phyloP scores from a whole-genome alignment of 2,888 invertebrate species.

The Euclidia mi region DNA sequence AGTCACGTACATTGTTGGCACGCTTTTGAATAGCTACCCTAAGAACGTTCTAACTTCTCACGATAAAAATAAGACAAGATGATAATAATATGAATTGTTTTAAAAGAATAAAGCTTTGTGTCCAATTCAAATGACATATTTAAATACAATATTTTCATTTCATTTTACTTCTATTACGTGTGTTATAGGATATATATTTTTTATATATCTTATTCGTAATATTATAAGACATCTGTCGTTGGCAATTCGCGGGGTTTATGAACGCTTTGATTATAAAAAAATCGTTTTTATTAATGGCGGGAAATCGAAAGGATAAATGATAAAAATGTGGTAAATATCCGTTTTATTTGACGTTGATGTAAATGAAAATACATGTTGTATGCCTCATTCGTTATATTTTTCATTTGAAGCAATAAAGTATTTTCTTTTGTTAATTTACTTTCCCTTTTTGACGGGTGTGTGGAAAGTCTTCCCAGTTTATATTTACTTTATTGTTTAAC shows the following conservation, averaged over 20 bases:
- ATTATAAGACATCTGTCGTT: conserved; percentile 26
- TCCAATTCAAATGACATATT: no score
- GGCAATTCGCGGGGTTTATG: conserved; percentile 18
- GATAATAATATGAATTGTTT: no score
- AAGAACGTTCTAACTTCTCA: no score
- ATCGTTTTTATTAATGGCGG: conserved; percentile 26
- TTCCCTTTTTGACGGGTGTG: not conserved
- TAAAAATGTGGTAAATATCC: conserved; percentile 20
- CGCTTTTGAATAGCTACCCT: no score
- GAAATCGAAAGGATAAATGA: conserved; percentile 6
- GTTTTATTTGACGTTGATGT: conserved; percentile 27
- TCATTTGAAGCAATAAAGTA: not conserved
- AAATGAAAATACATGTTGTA: conserved; percentile 5
- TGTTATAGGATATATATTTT: no score
- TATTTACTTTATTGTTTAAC: no score
- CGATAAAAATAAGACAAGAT: no score
- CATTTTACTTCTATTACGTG: no score
- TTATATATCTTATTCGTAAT: conserved; percentile 23
- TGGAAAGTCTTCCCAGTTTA: not conserved
- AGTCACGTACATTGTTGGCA: no score
- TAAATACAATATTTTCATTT: no score
- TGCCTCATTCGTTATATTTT: not conserved
- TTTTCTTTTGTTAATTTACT: not conserved
- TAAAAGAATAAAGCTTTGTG: no score
- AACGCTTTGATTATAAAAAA: conserved; percentile 22